These are phyloP conservation scores for Aplysina aerophoba DNA, from an alignment of 37 sponge, comb jelly and placozoan genomes.

Conservation along the genomic window DNA sequence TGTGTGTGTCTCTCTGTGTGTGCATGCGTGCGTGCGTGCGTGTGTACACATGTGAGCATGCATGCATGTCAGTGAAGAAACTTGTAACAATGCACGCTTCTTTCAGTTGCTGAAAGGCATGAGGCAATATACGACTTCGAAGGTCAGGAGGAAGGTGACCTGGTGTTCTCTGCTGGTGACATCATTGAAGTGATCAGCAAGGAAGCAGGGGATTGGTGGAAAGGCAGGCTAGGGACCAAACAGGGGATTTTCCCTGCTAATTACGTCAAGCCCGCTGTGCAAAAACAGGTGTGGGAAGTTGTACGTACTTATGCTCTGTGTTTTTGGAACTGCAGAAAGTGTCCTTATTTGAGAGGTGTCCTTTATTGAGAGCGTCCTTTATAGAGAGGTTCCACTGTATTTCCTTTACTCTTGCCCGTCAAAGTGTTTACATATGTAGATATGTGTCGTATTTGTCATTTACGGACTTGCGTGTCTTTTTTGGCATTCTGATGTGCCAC, in stretches of 20 bases:
- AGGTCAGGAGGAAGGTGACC: conserved; percentile 62
- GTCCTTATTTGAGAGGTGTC: too few relatives aligned
- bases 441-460: too few relatives aligned
- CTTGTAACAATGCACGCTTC: not conserved
- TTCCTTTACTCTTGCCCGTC: too few relatives aligned
- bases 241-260: conserved; percentile 81
- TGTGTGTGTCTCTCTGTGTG: not conserved
- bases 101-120: not conserved
- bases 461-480: too few relatives aligned
- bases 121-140: conserved; percentile 66
- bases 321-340: too few relatives aligned
- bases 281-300: too few relatives aligned
- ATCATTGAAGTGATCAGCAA: conserved; percentile 62
- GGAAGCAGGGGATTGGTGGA: conserved; percentile 80
- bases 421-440: too few relatives aligned
- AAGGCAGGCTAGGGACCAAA: conserved; percentile 62
- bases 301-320: too few relatives aligned
- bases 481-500: too few relatives aligned
- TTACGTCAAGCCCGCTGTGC: conserved; percentile 61
- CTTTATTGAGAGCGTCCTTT: too few relatives aligned
- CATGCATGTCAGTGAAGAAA: not conserved
- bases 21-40: not conserved
- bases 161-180: conserved; percentile 56
- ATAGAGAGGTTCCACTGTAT: too few relatives aligned
- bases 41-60: not conserved